These are phyloP conservation scores for Centroberyx gerrardi DNA, from an alignment of 2,797 vertebrate species.

Conservation along the genomic window DNA sequence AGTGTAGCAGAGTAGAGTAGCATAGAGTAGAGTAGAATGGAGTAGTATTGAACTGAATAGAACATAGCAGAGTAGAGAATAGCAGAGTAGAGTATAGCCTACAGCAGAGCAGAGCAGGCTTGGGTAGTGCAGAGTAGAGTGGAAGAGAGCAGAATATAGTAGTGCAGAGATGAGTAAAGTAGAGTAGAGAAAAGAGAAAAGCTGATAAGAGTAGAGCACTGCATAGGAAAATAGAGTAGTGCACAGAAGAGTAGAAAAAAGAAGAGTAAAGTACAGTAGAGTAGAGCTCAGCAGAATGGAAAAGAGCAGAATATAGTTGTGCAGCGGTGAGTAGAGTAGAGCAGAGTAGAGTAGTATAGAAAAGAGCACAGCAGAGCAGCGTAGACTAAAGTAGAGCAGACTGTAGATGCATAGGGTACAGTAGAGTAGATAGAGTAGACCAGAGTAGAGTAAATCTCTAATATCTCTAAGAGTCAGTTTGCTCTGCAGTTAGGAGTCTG, in stretches of 20 bases:
- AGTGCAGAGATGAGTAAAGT: not conserved
- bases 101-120: not conserved
- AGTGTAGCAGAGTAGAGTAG: too few relatives aligned
- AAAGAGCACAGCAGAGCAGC: too few relatives aligned
- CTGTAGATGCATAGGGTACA: too few relatives aligned
- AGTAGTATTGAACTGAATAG: not conserved
- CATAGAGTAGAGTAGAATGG: not conserved
- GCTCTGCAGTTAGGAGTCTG: too few relatives aligned
- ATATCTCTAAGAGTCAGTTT: too few relatives aligned
- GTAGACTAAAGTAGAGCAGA: too few relatives aligned
- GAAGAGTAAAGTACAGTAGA: not conserved
- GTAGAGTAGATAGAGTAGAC: too few relatives aligned
- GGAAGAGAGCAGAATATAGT: not conserved
- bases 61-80: not conserved
- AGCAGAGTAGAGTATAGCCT: not conserved
- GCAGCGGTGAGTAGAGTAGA: not conserved
- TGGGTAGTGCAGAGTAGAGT: not conserved
- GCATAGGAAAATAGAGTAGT: not conserved
- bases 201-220: not conserved
- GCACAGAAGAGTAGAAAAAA: not conserved
- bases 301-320: not conserved
- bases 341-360: not conserved
- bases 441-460: too few relatives aligned
- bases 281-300: not conserved
- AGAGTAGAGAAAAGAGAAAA: not conserved